Percentiles rank a stretch among this genome's conserved stretches.
These are phyloP conservation scores for Plumapathes pennacea DNA, from an alignment of 92 coral and sea anemone genomes.

Conservation along the genomic window DNA sequence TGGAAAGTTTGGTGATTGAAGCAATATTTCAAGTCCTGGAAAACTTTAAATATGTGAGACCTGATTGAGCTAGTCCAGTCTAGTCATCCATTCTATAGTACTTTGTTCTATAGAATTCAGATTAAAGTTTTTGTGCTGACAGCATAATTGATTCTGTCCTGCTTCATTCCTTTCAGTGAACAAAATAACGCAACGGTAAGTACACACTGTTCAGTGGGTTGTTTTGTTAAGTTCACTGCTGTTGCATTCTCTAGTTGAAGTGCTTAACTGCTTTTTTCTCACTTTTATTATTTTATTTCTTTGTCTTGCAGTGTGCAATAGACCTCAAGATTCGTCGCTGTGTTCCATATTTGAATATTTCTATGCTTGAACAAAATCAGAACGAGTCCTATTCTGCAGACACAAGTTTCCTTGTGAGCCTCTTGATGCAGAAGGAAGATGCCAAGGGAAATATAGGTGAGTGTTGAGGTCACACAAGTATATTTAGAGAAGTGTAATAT, in stretches of 20 bases:
- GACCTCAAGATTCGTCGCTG: conserved; percentile 85
- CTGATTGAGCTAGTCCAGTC: too few species aligned
- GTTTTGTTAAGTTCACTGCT: too few species aligned
- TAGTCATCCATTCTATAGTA: too few species aligned
- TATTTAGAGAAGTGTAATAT: background rate
- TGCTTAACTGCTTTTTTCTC: too few species aligned
- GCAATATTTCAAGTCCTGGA: too few species aligned
- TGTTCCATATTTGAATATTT: conserved; percentile 79
- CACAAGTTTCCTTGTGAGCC: conserved; percentile 66
- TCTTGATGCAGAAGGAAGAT: conserved; percentile 82
- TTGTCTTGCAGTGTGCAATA: conserved; percentile 64
- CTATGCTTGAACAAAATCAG: conserved; percentile 53
- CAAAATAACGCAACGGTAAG: conserved; percentile 66
- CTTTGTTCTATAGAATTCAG: too few species aligned
- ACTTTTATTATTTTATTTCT: background rate
- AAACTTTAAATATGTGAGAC: too few species aligned
- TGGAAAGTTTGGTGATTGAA: too few species aligned
- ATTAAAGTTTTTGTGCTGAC: too few species aligned
- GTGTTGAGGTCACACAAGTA: background rate
- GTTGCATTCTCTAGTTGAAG: too few species aligned
- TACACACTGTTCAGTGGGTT: background rate
- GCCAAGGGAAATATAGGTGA: conserved; percentile 83
- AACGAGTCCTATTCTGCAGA: conserved; percentile 68
- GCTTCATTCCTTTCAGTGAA: too few species aligned
- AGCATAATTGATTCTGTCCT: too few species aligned